Evolutionary conservation across 2,113 vertebrate species (phyloP).

Genomic region (Anarrhichthys ocellatus): DNA sequence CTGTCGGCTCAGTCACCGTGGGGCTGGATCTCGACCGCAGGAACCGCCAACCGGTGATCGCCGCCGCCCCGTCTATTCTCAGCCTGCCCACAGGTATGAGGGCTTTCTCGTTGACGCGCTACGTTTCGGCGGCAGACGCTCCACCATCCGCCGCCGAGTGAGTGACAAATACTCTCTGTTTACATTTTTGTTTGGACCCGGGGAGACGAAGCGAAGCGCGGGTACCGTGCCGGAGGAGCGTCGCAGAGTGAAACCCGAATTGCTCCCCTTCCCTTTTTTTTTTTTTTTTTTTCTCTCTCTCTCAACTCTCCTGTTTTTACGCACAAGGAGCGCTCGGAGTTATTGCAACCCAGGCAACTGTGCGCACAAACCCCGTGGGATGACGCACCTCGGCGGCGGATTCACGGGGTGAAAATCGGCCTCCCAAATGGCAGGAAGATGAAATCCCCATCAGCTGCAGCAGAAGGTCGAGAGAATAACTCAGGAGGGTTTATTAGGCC

Average conservation of each 20-base stretch:
- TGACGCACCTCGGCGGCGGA: slow-evolving; percentile 48
- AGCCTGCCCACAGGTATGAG: slow-evolving; percentile 58
- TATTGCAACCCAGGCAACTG: slow-evolving; percentile 48
- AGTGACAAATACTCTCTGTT: slow-evolving; percentile 46
- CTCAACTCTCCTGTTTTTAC: slow-evolving; percentile 60
- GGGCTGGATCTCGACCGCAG: slow-evolving; percentile 48
- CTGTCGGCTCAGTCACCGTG: slow-evolving; percentile 39
- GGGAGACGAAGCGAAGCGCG: neutral
- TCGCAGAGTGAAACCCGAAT: neutral
- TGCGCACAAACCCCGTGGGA: slow-evolving; percentile 45
- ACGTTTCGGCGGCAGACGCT: slow-evolving; percentile 41
- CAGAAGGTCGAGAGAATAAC: slow-evolving; percentile 58
- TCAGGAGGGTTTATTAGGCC: slow-evolving; percentile 60
- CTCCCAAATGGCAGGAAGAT: slow-evolving; percentile 57
- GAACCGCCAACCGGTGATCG: slow-evolving; percentile 35
- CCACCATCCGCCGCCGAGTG: slow-evolving; percentile 17
- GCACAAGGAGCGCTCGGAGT: slow-evolving; percentile 61
- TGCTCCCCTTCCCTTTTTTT: neutral
- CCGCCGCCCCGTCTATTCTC: slow-evolving; percentile 18
- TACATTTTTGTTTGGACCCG: slow-evolving; percentile 37
- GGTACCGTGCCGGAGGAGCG: neutral
- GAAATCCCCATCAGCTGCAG: slow-evolving; percentile 53
- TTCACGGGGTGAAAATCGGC: slow-evolving; percentile 29
- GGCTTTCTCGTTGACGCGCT: slow-evolving; percentile 57
- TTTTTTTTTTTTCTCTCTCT: neutral